These are phyloP conservation scores for Copidosoma floridanum DNA, from an alignment of 1,140 invertebrate genomes.

Conservation along the genomic window DNA sequence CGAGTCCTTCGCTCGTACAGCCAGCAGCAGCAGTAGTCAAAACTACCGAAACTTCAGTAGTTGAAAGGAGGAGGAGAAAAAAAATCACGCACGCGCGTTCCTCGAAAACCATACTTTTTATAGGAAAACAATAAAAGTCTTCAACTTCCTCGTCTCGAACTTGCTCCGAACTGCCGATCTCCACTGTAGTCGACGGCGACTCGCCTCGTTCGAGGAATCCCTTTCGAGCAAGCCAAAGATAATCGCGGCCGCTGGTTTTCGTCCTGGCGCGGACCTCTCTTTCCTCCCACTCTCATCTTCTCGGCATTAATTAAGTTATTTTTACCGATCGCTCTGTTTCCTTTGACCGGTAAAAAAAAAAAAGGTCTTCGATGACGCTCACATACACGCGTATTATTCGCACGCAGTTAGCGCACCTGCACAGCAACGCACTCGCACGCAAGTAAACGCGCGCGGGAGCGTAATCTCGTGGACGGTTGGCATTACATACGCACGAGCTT, in stretches of 20 bases:
- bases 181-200: too few relatives aligned
- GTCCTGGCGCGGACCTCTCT: constrained; percentile 9
- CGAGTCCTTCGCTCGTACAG: too few relatives aligned
- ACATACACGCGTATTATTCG: constrained; percentile 25
- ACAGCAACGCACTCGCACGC: constrained; percentile 12
- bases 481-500: neutral
- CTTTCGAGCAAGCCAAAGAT: constrained; percentile 23
- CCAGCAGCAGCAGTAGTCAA: too few relatives aligned
- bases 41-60: too few relatives aligned
- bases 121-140: too few relatives aligned
- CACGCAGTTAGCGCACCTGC: constrained; percentile 39
- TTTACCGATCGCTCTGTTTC: constrained; percentile 34
- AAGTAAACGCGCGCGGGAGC: neutral
- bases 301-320: constrained; percentile 49
- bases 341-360: neutral
- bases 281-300: neutral
- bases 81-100: too few relatives aligned
- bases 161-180: too few relatives aligned
- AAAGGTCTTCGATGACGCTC: neutral
- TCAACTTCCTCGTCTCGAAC: too few relatives aligned
- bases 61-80: too few relatives aligned
- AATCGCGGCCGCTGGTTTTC: constrained; percentile 12
- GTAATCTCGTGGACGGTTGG: neutral
- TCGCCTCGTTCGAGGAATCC: constrained; percentile 26
- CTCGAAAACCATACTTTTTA: too few relatives aligned